Conservation (phyloP, 2,888 invertebrate genomes). For the Eupithecia exiguata region DNA sequence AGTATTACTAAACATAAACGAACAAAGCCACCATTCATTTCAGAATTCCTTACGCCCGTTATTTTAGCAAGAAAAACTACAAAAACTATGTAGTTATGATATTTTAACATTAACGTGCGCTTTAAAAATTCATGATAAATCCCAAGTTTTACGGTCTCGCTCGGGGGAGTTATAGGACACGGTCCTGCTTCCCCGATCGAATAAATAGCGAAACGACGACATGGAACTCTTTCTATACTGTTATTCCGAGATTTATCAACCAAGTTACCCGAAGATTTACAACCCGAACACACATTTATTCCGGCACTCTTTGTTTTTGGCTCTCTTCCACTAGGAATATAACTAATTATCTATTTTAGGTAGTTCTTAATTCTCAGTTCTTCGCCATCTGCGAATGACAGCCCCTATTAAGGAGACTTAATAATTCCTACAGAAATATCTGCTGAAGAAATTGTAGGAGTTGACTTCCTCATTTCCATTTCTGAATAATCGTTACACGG, state of each 20-base stretch:
- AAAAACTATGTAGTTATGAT: constrained; percentile 12
- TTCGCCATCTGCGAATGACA: constrained; percentile 44
- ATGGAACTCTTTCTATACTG: constrained; percentile 60
- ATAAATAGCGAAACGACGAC: constrained; percentile 66
- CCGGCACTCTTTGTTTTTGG: constrained; percentile 56
- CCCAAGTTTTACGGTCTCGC: constrained; percentile 65
- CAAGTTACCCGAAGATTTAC: constrained; percentile 60
- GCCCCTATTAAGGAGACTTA: constrained; percentile 39
- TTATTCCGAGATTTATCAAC: constrained; percentile 62
- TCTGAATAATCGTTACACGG: constrained; percentile 14
- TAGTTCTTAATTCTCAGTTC: constrained; percentile 19
- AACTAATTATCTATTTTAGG: constrained; percentile 44
- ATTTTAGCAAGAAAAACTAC: constrained; percentile 6
- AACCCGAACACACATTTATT: constrained; percentile 58
- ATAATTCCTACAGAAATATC: constrained; percentile 29
- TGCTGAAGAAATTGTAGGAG: constrained; percentile 1
- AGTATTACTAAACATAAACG: not conserved
- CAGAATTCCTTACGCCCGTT: not conserved
- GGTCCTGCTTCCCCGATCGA: constrained; percentile 53
- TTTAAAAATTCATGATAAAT: constrained; percentile 78
- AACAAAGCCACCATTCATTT: constrained; percentile 5
- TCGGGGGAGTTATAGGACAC: constrained; percentile 44
- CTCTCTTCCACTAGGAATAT: constrained; percentile 42
- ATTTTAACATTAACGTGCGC: constrained; percentile 54
- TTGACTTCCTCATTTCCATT: constrained; percentile 16